Percentiles rank a stretch among this genome's conserved stretches.
phyloP scores from a whole-genome alignment of 2,888 invertebrate genomes.

The Pseudococcus viburni region DNA sequence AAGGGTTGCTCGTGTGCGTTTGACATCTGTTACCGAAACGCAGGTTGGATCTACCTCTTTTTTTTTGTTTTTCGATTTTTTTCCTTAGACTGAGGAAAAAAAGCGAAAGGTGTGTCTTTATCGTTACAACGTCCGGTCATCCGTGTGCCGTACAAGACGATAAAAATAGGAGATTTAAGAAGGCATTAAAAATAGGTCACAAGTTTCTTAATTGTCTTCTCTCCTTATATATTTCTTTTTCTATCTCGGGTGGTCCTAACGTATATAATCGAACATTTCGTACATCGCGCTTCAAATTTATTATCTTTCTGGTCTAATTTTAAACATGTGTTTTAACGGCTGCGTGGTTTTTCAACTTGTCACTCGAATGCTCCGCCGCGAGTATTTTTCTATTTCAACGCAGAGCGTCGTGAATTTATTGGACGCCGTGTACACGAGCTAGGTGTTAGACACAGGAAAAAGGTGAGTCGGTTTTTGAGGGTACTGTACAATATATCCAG shows the following conservation, averaged over 20 bases:
- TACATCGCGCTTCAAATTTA: constrained; percentile 29
- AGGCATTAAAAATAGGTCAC: constrained; percentile 56
- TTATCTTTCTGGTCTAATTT: constrained; percentile 26
- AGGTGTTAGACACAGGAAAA: constrained; percentile 22
- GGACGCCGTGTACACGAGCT: background rate
- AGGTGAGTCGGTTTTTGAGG: constrained; percentile 9
- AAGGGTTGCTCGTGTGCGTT: constrained; percentile 64
- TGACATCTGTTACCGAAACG: constrained; percentile 63
- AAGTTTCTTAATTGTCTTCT: constrained; percentile 59
- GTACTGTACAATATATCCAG: background rate
- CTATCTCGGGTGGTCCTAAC: constrained; percentile 51
- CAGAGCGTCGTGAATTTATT: background rate
- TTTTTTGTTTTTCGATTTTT: constrained; percentile 41
- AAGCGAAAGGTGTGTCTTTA: constrained; percentile 61
- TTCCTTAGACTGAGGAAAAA: background rate
- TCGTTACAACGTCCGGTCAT: constrained; percentile 58
- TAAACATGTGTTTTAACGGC: constrained; percentile 26
- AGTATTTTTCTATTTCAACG: background rate
- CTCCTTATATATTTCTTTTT: background rate
- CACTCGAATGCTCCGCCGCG: background rate
- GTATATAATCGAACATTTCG: constrained; percentile 28
- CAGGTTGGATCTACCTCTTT: constrained; percentile 48
- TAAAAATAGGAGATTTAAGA: constrained; percentile 47
- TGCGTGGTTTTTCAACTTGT: constrained; percentile 46
- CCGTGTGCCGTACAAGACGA: constrained; percentile 28